Conservation (phyloP, 2,113 vertebrate genomes). For the Oryzias woworae region DNA sequence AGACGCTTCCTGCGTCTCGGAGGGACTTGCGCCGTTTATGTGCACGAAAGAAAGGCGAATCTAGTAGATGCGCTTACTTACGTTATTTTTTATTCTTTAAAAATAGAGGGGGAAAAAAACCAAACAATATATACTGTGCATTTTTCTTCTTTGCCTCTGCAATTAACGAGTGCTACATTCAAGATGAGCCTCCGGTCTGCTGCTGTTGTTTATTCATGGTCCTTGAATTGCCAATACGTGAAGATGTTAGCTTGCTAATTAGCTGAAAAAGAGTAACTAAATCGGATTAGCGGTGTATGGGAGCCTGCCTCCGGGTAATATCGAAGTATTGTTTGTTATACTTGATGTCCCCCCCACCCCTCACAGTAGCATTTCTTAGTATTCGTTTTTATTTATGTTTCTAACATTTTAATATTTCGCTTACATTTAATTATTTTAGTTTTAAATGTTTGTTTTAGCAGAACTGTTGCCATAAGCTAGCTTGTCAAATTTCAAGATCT, state of each 20-base stretch:
- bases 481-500: background rate
- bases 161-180: background rate
- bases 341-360: background rate
- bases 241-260: conserved; percentile 69
- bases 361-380: background rate
- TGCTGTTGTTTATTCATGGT: conserved; percentile 5
- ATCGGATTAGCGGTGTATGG: conserved; percentile 58
- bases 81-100: too few relatives aligned
- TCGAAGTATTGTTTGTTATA: conserved; percentile 21
- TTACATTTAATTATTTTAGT: too few relatives aligned
- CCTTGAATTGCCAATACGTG: conserved; percentile 26
- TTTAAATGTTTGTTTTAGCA: too few relatives aligned
- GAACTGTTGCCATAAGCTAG: conserved; percentile 23
- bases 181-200: conserved; percentile 45
- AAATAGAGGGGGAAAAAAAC: too few relatives aligned
- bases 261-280: conserved; percentile 58
- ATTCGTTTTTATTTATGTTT: background rate
- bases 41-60: background rate
- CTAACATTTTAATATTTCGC: background rate
- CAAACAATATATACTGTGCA: too few relatives aligned
- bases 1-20: conserved; percentile 33
- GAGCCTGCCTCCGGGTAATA: conserved; percentile 25
- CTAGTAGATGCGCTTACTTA: background rate
- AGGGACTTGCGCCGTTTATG: conserved; percentile 5
- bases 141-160: background rate